Percentiles rank a stretch among this genome's conserved stretches.
phyloP scores from a whole-genome alignment of 2,797 vertebrate species.

The Neosilurus mollespiculum region DNA sequence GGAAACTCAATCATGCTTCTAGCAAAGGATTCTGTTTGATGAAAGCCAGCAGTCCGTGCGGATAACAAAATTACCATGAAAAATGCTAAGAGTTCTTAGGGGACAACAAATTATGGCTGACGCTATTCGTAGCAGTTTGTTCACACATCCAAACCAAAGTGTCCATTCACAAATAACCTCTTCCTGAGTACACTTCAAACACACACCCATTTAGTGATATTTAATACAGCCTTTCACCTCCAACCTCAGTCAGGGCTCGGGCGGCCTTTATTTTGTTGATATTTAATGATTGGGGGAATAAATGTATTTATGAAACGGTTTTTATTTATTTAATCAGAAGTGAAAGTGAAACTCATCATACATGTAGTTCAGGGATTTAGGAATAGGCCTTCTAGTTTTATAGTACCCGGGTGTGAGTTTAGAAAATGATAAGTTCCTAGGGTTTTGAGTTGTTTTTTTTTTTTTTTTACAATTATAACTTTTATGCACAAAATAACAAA shows the following conservation, averaged over 20 bases:
- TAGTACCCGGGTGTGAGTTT: neutral
- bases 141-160: too few relatives aligned
- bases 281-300: neutral
- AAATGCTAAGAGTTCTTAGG: too few relatives aligned
- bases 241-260: neutral
- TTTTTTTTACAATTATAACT: neutral
- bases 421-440: neutral
- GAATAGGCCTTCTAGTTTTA: neutral
- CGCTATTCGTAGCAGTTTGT: too few relatives aligned
- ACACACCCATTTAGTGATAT: neutral
- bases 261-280: neutral
- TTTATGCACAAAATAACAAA: neutral
- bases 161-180: too few relatives aligned
- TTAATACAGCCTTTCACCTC: neutral
- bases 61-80: too few relatives aligned
- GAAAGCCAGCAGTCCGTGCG: too few relatives aligned
- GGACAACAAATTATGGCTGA: too few relatives aligned
- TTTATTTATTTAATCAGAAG: neutral
- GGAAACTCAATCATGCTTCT: too few relatives aligned
- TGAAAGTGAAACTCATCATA: neutral
- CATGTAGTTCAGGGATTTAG: neutral
- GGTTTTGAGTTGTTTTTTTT: neutral
- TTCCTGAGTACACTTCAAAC: too few relatives aligned
- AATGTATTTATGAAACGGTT: neutral
- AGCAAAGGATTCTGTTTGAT: too few relatives aligned